These are phyloP conservation scores for Triplophysa dalaica DNA, from an alignment of 2,113 vertebrate species.

Conservation along the genomic window DNA sequence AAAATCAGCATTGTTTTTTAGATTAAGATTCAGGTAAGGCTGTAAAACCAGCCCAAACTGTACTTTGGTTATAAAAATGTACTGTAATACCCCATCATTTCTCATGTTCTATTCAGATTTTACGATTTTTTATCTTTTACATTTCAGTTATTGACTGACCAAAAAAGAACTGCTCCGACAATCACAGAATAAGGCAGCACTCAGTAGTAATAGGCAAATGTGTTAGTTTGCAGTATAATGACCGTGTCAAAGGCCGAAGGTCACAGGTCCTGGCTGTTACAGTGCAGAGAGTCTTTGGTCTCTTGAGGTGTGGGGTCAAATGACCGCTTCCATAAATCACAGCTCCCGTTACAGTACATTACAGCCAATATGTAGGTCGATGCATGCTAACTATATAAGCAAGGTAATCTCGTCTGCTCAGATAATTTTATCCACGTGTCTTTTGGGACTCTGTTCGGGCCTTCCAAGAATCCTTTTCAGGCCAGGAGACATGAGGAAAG, in stretches of 20 bases:
- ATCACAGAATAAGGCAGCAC: constrained; percentile 40
- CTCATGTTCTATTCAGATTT: neutral
- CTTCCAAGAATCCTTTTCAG: constrained; percentile 85
- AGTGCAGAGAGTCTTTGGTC: constrained; percentile 47
- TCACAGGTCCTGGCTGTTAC: constrained; percentile 4
- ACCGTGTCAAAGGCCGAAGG: constrained; percentile 26
- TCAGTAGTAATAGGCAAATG: constrained; percentile 32
- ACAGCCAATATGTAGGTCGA: constrained; percentile 21
- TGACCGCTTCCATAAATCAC: neutral
- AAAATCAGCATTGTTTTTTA: no score
- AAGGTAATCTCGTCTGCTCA: constrained; percentile 1
- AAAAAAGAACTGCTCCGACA: neutral
- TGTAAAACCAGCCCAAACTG: constrained; percentile 9
- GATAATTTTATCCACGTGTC: constrained; percentile 38
- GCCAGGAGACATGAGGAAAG: constrained; percentile 87
- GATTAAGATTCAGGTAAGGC: neutral
- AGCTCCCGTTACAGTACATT: constrained; percentile 10
- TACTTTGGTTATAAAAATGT: neutral
- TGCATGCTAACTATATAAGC: constrained; percentile 29
- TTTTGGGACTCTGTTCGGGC: constrained; percentile 76
- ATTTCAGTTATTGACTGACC: neutral
- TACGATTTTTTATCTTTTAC: neutral
- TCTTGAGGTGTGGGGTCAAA: constrained; percentile 20
- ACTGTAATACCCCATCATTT: neutral
- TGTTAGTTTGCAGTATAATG: constrained; percentile 5